Evolutionary conservation across 2,113 vertebrate species (phyloP).

Genomic region (Gorsachius goisagi): DNA sequence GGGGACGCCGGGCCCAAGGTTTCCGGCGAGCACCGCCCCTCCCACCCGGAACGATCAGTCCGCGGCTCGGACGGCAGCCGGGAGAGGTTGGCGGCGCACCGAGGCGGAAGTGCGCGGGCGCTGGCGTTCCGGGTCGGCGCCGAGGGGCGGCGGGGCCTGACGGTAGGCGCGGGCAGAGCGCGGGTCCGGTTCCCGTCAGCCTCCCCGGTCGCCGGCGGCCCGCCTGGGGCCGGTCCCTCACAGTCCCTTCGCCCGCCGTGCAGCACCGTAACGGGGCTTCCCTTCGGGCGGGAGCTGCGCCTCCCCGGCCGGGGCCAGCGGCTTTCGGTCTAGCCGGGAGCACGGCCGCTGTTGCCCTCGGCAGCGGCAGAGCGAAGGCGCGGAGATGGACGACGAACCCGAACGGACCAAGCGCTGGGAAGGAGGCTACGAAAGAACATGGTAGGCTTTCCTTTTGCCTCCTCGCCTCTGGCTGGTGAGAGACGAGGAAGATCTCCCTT

Average conservation of each 20-base stretch:
- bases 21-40: accelerated
- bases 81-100: not conserved
- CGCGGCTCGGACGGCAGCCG: not conserved
- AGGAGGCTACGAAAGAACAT: conserved; percentile 97
- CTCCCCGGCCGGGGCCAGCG: not conserved
- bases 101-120: not conserved
- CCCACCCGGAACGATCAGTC: not conserved
- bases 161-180: accelerated
- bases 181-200: accelerated
- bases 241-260: not conserved
- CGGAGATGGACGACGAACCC: conserved; percentile 91
- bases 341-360: not conserved
- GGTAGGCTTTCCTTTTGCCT: conserved; percentile 66
- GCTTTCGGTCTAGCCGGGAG: accelerated
- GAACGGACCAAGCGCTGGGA: conserved; percentile 96
- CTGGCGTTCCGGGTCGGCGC: accelerated
- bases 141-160: accelerated
- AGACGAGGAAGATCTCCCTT: accelerated
- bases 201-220: accelerated
- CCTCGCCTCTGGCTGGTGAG: not conserved
- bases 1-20: accelerated
- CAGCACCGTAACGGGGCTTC: not conserved
- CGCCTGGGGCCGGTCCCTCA: accelerated
- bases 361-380: not conserved
- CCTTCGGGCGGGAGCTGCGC: not conserved